Evolutionary conservation across 1,140 invertebrate genomes (phyloP).

Genomic region (Pteromalus puparum): DNA sequence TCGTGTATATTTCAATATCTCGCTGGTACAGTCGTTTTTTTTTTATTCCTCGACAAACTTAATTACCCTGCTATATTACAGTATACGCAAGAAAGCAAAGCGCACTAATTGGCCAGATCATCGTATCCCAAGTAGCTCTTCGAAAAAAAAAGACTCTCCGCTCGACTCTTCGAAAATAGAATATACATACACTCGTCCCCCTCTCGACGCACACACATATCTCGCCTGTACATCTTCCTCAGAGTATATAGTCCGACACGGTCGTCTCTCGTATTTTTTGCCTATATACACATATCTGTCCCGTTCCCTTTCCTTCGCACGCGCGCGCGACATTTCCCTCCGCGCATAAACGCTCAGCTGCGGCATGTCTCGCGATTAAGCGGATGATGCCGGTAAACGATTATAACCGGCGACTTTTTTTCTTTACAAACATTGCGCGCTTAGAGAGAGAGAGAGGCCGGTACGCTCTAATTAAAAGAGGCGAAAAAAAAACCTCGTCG

Average conservation of each 20-base stretch:
- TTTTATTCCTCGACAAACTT: not conserved
- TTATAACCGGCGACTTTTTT: conserved; percentile 53
- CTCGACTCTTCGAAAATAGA: conserved; percentile 3
- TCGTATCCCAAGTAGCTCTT: not conserved
- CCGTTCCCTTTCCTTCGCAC: too few species aligned
- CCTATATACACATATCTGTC: not conserved
- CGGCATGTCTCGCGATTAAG: conserved; percentile 40
- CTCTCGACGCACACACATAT: not conserved
- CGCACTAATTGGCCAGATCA: not conserved
- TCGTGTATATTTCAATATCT: not conserved
- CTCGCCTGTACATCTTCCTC: not conserved
- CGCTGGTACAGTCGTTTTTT: not conserved
- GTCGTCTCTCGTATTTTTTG: not conserved
- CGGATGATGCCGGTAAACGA: conserved; percentile 60
- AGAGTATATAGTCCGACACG: not conserved
- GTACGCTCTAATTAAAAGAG: conserved; percentile 63
- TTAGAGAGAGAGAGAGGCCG: conserved; percentile 46
- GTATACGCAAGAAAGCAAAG: not conserved
- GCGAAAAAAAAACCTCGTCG: conserved; percentile 52
- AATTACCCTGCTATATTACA: not conserved
- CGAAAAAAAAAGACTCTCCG: not conserved
- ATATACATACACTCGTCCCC: not conserved
- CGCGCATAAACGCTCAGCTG: not conserved
- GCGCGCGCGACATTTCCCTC: not conserved
- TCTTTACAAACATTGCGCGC: not conserved